A percentile compares a stretch with the other conserved stretches of the same genome.
phyloP scores from a whole-genome alignment of 2,113 vertebrate genomes.

The Xiphophorus maculatus region DNA sequence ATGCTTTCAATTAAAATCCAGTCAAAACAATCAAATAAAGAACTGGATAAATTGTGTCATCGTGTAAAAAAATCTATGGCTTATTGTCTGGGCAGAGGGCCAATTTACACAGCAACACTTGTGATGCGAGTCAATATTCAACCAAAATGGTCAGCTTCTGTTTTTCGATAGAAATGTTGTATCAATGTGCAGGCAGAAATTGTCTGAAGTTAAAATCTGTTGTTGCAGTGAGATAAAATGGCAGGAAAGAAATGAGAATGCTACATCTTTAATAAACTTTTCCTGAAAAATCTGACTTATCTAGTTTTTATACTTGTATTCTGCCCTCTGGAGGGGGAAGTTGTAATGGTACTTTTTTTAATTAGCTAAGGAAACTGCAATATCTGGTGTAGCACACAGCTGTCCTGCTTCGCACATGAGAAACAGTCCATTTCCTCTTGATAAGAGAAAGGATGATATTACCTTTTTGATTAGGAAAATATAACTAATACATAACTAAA shows the following conservation, averaged over 20 bases:
- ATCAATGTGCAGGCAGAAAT: background rate
- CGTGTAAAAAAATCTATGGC: constrained; percentile 60
- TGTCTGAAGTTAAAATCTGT: background rate
- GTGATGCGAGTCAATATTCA: constrained; percentile 56
- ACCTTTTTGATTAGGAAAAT: no score
- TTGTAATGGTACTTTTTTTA: no score
- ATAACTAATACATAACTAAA: no score
- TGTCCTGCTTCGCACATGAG: no score
- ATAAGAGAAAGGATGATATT: no score
- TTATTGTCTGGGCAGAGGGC: constrained; percentile 66
- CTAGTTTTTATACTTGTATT: no score
- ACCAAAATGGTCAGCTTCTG: constrained; percentile 19
- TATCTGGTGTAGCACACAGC: no score
- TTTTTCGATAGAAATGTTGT: constrained; percentile 45
- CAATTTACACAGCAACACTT: constrained; percentile 54
- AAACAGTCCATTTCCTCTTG: no score
- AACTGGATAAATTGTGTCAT: constrained; percentile 73
- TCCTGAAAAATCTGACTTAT: no score
- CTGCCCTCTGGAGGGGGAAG: no score
- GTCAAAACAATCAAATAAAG: constrained; percentile 74
- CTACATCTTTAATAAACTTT: no score
- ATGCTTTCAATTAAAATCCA: constrained; percentile 65
- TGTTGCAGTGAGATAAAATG: background rate
- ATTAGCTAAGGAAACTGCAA: no score
- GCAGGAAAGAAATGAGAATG: background rate